Conservation (phyloP, 2,797 vertebrate species). For the Benthosema pterotum region DNA sequence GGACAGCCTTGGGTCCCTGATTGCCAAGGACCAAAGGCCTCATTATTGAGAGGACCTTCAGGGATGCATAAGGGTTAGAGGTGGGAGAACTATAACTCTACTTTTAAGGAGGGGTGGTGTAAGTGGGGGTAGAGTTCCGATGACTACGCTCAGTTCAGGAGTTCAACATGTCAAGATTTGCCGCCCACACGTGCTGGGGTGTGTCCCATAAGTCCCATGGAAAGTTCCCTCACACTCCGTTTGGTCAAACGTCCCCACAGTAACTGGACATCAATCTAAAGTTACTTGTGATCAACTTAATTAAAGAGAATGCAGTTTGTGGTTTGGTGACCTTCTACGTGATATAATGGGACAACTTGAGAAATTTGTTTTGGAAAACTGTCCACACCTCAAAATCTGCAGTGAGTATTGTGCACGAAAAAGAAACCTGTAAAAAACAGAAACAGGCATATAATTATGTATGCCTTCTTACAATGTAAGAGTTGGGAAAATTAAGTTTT, state of each 20-base stretch:
- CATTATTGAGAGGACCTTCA: constrained; percentile 65
- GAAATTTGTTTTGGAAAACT: not conserved
- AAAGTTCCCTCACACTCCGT: constrained; percentile 22
- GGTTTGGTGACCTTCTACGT: not conserved
- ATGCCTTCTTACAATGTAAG: not conserved
- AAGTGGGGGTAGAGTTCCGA: constrained; percentile 21
- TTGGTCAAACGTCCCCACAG: not conserved
- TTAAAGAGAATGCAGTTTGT: constrained; percentile 13
- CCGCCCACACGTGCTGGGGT: constrained; percentile 22
- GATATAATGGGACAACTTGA: not conserved
- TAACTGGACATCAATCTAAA: constrained; percentile 7
- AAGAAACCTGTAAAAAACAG: constrained; percentile 1
- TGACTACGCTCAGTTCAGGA: constrained; percentile 54
- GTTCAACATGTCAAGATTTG: constrained; percentile 58
- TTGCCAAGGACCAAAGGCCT: constrained; percentile 63
- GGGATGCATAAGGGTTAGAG: constrained; percentile 49
- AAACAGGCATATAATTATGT: not conserved
- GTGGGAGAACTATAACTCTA: constrained; percentile 39
- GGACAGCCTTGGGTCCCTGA: constrained; percentile 61
- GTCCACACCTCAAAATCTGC: not conserved
- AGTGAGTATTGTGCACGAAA: not conserved
- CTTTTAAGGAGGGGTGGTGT: constrained; percentile 11
- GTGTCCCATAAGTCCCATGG: constrained; percentile 17
- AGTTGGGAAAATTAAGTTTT: not conserved
- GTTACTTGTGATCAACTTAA: not conserved